Conservation (phyloP, 2,888 invertebrate species). For the Alviniconcha strummeri region DNA sequence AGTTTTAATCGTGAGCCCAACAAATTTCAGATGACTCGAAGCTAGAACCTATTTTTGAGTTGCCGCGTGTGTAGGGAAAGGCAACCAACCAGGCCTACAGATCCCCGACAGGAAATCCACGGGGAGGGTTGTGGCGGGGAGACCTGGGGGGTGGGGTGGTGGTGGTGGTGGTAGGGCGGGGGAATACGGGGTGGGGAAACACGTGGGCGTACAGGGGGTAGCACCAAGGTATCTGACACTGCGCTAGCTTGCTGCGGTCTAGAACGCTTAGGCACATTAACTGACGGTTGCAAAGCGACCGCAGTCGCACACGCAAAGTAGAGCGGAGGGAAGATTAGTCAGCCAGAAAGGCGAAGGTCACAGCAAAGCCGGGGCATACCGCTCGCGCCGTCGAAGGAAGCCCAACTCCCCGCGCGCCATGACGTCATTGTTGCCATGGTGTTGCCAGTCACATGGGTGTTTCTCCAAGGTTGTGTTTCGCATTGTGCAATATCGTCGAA, state of each 20-base stretch:
- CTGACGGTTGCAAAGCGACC: not conserved
- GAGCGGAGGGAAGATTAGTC: too few species aligned
- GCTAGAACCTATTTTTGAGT: not conserved
- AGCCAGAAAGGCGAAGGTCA: conserved; percentile 14
- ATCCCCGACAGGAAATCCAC: not conserved
- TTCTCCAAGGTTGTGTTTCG: conserved; percentile 25
- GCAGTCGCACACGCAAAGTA: not conserved
- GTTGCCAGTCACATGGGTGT: conserved; percentile 33
- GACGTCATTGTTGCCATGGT: conserved; percentile 37
- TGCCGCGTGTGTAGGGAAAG: not conserved
- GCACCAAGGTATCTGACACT: too few species aligned
- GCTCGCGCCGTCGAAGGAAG: not conserved
- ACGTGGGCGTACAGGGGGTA: not conserved
- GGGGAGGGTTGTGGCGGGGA: not conserved
- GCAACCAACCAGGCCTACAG: too few species aligned
- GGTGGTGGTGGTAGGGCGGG: not conserved
- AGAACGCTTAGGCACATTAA: not conserved
- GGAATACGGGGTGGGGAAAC: not conserved
- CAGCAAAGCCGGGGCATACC: conserved; percentile 16
- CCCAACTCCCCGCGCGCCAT: not conserved
- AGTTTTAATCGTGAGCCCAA: too few species aligned
- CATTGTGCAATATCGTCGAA: not conserved
- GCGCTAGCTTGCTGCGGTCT: not conserved
- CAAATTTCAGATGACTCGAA: too few species aligned
- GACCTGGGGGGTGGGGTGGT: not conserved